Evolutionary conservation across 2,888 invertebrate genomes (phyloP).

Genomic region (Lasioglossum lativentre): DNA sequence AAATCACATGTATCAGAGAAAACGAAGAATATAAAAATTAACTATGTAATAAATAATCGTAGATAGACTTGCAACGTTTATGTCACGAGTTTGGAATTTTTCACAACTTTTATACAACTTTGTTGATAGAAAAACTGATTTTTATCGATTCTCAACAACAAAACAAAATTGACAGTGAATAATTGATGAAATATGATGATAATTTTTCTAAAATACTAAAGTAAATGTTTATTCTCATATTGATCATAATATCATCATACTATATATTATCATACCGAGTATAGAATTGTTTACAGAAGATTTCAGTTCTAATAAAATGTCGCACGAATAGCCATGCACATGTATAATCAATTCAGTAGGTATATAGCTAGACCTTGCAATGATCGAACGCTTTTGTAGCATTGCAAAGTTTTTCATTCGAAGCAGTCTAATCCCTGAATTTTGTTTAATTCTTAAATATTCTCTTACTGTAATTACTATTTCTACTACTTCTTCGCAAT

Average conservation of each 20-base stretch:
- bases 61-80: background rate
- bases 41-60: background rate
- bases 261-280: background rate
- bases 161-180: background rate
- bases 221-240: background rate
- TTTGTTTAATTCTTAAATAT: background rate
- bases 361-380: background rate
- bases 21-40: background rate
- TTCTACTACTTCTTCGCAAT: background rate
- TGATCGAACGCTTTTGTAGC: background rate
- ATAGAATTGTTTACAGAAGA: background rate
- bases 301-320: background rate
- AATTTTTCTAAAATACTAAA: background rate
- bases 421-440: constrained; percentile 6
- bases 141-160: too few relatives aligned
- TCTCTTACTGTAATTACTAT: background rate
- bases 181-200: background rate
- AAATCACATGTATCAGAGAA: background rate
- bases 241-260: background rate
- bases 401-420: background rate
- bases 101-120: too few relatives aligned
- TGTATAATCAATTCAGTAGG: background rate
- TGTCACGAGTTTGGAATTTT: background rate
- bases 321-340: background rate
- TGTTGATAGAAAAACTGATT: too few relatives aligned